A percentile compares a stretch with the other conserved stretches of the same genome.
phyloP scores from a whole-genome alignment of 2,797 vertebrate genomes.

The Urosaurus nigricauda region DNA sequence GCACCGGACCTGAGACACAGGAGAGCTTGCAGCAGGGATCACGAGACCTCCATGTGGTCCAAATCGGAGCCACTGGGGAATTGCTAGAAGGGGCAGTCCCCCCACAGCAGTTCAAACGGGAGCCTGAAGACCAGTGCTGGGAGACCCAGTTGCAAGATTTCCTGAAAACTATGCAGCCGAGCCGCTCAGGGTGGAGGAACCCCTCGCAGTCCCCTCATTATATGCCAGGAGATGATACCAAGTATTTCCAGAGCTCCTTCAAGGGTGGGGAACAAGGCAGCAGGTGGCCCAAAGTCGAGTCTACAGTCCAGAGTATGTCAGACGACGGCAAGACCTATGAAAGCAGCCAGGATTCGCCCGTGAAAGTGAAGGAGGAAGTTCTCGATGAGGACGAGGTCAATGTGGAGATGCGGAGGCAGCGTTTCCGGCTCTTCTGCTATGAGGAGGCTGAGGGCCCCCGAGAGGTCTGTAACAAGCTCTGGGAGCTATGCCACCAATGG shows the following conservation, averaged over 20 bases:
- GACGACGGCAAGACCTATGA: not conserved
- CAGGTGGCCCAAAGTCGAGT: conserved; percentile 25
- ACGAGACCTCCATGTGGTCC: conserved; percentile 15
- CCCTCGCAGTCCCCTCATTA: not conserved
- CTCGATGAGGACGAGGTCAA: conserved; percentile 19
- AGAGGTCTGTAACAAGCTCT: conserved; percentile 41
- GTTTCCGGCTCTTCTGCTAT: conserved; percentile 41
- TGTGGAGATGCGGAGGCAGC: conserved; percentile 20
- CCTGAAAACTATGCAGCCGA: conserved; percentile 34
- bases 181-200: not conserved
- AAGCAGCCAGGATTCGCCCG: not conserved
- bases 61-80: conserved; percentile 16
- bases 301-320: not conserved
- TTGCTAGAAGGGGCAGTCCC: conserved; percentile 6
- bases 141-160: conserved; percentile 42
- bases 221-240: conserved; percentile 19
- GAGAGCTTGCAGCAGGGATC: not conserved
- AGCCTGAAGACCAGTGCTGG: conserved; percentile 41
- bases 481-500: conserved; percentile 48
- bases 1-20: not conserved
- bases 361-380: conserved; percentile 44
- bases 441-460: conserved; percentile 40
- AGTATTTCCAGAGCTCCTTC: conserved; percentile 31
- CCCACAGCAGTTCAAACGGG: conserved; percentile 29
- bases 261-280: not conserved